Evolutionary conservation across 2,797 vertebrate species (phyloP).

Genomic region (Acridotheres tristis): DNA sequence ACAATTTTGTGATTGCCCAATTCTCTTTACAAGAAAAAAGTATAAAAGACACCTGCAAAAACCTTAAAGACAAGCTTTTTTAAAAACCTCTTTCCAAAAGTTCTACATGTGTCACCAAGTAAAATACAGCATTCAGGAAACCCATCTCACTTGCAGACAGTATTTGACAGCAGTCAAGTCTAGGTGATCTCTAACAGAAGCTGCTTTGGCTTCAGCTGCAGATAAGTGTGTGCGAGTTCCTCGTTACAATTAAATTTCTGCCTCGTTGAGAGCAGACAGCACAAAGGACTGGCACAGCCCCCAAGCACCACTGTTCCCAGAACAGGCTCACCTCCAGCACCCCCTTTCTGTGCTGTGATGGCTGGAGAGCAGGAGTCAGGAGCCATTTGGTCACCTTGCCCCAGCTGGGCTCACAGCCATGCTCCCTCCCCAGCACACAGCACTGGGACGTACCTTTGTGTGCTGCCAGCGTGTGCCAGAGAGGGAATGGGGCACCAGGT

Average conservation of each 20-base stretch:
- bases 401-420: accelerated
- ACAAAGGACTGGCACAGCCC: neutral
- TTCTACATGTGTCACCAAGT: neutral
- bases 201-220: neutral
- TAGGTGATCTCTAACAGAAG: neutral
- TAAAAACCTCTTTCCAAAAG: neutral
- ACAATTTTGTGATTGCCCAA: neutral
- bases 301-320: neutral
- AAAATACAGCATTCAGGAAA: neutral
- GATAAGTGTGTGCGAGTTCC: neutral
- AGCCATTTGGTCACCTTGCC: neutral
- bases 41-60: neutral
- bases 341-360: accelerated
- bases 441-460: neutral
- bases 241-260: neutral
- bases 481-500: neutral
- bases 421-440: neutral
- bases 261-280: neutral
- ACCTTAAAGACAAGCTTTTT: neutral
- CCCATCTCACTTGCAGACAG: neutral
- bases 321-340: neutral
- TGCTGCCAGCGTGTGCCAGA: accelerated
- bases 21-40: neutral
- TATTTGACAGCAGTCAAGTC: neutral
- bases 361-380: accelerated